A percentile compares a stretch with the other conserved stretches of the same genome.
phyloP scores from a whole-genome alignment of 2,888 invertebrate genomes.

The Notodonta dromedarius region DNA sequence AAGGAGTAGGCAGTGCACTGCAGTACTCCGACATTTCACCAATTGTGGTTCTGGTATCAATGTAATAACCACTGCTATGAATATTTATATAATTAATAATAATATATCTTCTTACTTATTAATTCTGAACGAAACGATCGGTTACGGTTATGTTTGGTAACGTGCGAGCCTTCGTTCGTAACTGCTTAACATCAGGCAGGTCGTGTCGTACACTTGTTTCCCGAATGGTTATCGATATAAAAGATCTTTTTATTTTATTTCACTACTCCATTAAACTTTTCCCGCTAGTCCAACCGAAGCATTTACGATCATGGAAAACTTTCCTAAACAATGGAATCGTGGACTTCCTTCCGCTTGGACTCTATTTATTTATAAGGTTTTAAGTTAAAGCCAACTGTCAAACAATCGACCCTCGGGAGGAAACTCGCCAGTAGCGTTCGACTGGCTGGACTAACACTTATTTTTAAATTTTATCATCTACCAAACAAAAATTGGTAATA shows the following conservation, averaged over 20 bases:
- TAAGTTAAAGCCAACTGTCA: constrained; percentile 28
- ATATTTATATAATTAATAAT: too few species aligned
- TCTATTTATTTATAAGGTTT: constrained; percentile 11
- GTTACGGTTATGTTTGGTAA: too few species aligned
- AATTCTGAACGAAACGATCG: too few species aligned
- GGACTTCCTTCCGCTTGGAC: not conserved
- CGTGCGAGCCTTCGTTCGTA: too few species aligned
- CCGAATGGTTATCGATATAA: too few species aligned
- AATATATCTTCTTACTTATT: too few species aligned
- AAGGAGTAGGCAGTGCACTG: too few species aligned
- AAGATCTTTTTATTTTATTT: not conserved
- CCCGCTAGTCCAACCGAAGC: not conserved
- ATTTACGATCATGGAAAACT: not conserved
- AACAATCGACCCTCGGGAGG: constrained; percentile 10
- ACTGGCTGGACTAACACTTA: not conserved
- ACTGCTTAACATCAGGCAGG: too few species aligned
- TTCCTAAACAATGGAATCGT: not conserved
- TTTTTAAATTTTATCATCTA: not conserved
- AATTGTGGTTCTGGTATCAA: too few species aligned
- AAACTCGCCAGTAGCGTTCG: not conserved
- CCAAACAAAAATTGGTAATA: not conserved
- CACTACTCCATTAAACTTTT: not conserved
- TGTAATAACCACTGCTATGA: too few species aligned
- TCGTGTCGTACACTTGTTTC: too few species aligned
- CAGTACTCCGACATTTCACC: too few species aligned